phyloP scores from a whole-genome alignment of 1,140 invertebrate species.

The Drosophila punjabiensis region DNA sequence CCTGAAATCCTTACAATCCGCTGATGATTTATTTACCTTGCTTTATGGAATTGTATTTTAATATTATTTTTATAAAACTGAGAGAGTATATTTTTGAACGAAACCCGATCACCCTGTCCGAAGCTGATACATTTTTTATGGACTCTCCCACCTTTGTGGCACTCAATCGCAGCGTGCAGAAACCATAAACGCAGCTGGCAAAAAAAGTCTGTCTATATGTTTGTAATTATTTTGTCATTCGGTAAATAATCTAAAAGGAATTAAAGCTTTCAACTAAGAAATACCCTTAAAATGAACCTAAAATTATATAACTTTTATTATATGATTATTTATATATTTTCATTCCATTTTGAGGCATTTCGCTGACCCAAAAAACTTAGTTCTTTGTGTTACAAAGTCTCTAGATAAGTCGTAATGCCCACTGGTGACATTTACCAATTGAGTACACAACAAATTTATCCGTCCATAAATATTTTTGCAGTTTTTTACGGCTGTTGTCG shows the following conservation, averaged over 20 bases:
- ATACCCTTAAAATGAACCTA: background rate
- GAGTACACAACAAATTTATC: slow-evolving; percentile 47
- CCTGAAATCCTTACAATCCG: too few species aligned
- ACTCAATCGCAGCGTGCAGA: slow-evolving; percentile 53
- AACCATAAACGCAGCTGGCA: slow-evolving; percentile 39
- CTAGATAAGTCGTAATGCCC: background rate
- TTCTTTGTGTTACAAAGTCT: background rate
- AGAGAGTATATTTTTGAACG: background rate
- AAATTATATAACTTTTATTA: background rate
- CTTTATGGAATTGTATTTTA: background rate
- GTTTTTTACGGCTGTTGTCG: slow-evolving; percentile 39
- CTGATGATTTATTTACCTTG: background rate
- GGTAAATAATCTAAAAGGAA: slow-evolving; percentile 31
- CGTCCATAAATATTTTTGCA: slow-evolving; percentile 52
- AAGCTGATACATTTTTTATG: slow-evolving; percentile 44
- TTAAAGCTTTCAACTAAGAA: background rate
- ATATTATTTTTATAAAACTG: background rate
- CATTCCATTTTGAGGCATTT: too few species aligned
- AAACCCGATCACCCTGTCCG: slow-evolving; percentile 29
- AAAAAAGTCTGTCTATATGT: slow-evolving; percentile 42
- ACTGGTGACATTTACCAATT: slow-evolving; percentile 23
- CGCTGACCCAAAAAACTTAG: background rate
- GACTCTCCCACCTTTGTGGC: slow-evolving; percentile 34
- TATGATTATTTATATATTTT: background rate
- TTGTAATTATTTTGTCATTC: slow-evolving; percentile 63